Evolutionary conservation across 2,888 invertebrate genomes (phyloP), one percentile per base, ranked within the genome.

Genomic region (Agonopterix subpropinquella): DNA sequence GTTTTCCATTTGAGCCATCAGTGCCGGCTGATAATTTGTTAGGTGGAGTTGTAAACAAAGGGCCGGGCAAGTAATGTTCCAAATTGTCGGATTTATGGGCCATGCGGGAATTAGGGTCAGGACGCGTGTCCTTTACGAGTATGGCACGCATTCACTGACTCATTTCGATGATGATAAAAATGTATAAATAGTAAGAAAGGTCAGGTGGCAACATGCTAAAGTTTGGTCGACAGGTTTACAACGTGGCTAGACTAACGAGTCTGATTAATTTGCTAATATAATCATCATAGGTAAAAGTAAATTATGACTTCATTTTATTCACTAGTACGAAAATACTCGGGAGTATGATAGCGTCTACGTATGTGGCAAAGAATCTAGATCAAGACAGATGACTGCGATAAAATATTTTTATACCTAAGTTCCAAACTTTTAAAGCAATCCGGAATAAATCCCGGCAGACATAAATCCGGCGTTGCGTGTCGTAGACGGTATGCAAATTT

Each of bases 61-160:
- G 76, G 73, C 59, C 62, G 64, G 68, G 65, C 69, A 65, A 66
- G 70, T 71, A 70, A 73, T 70, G 77, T 69, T 70, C 76, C 67
- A 73, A 75, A 79, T 76, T 70, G 70, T 67, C 62, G 63, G 68
- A 73, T 81, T 81, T 80, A 80, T 79, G 72, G 66, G 73, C 69
- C 74, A 65, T 69, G 64, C 55, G 74, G 73, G 72, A 73, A 76
- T 73, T 72, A 68, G 69, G 77, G 78, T 75, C 71, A 77, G 74
- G 69, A 71, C 67, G 64, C 54, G 64, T 69, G 67, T 75, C 77
- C 77, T 77, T 80, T 77, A 68, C 64, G 70, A 73, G 67, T 70
- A 62, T 65, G 59, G 55, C 63, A 66, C 69, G 52, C 53, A 42
- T 42, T 42, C 58, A 61, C 62, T 9, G 41, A 51, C 52, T 49